A percentile compares a stretch with the other conserved stretches of the same genome.
These are phyloP conservation scores for Drosophila gaucha DNA, from an alignment of 2,888 invertebrate species.

Conservation along the genomic window DNA sequence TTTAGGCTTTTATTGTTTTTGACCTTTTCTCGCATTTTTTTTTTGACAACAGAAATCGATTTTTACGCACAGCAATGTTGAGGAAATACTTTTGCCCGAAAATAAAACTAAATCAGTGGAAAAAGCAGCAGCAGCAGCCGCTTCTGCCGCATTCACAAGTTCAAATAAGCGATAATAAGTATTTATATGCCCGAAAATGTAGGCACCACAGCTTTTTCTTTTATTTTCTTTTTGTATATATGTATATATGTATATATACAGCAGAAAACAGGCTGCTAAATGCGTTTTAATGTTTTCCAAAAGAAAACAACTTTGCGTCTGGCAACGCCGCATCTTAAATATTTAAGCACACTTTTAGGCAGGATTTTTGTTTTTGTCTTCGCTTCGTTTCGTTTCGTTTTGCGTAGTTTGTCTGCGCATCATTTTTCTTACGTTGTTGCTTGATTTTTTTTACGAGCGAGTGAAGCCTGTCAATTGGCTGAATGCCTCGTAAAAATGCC, in stretches of 20 bases:
- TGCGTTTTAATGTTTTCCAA: conserved; percentile 74
- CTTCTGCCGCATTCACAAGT: conserved; percentile 63
- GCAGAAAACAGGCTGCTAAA: conserved; percentile 66
- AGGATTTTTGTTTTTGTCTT: conserved; percentile 19
- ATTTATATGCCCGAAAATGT: conserved; percentile 69
- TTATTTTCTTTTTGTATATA: not conserved
- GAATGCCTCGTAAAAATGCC: conserved; percentile 80
- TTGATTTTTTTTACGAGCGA: conserved; percentile 77
- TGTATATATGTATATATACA: conserved; percentile 21
- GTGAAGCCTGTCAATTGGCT: conserved; percentile 81
- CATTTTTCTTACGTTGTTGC: conserved; percentile 71
- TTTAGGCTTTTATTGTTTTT: conserved; percentile 80
- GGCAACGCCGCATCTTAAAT: conserved; percentile 64
- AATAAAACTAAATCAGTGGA: conserved; percentile 67
- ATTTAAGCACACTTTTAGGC: conserved; percentile 74
- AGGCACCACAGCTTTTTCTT: conserved; percentile 23
- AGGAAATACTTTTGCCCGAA: conserved; percentile 49
- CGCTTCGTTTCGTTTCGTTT: conserved; percentile 16
- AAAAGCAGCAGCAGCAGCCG: conserved; percentile 13
- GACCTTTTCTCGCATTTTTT: conserved; percentile 62
- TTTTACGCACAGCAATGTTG: conserved; percentile 47
- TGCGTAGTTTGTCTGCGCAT: conserved; percentile 70
- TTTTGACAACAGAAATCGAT: conserved; percentile 69
- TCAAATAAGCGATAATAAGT: conserved; percentile 81
- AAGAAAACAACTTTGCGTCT: conserved; percentile 49